Evolutionary conservation across 2,797 vertebrate species (phyloP).

Genomic region (Eutrigla gurnardus): DNA sequence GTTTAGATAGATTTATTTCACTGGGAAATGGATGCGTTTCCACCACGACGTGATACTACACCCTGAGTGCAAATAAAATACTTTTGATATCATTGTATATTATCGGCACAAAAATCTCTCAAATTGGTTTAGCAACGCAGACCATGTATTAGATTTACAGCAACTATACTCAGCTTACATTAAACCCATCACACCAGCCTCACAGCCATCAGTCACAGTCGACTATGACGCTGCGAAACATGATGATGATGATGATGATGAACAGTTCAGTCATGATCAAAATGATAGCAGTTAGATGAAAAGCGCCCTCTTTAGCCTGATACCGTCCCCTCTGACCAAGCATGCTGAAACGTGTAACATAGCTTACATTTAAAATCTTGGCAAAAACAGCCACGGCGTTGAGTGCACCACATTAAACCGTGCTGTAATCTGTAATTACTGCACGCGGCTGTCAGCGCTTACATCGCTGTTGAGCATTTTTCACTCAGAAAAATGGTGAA

Average conservation of each 20-base stretch:
- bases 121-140: slow-evolving; percentile 3
- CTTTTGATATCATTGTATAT: slow-evolving; percentile 2
- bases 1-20: background rate
- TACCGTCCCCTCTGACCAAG: slow-evolving; percentile 27
- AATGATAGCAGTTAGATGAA: slow-evolving; percentile 1
- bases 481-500: slow-evolving; percentile 18
- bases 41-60: background rate
- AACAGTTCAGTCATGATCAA: slow-evolving; percentile 8
- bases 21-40: background rate
- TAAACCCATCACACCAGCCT: slow-evolving; percentile 5
- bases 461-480: slow-evolving; percentile 28
- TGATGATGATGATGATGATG: background rate
- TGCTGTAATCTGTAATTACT: slow-evolving; percentile 63
- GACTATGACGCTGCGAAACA: slow-evolving; percentile 15
- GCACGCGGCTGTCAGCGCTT: slow-evolving; percentile 18
- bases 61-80: slow-evolving; percentile 3
- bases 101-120: slow-evolving; percentile 9
- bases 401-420: slow-evolving; percentile 47
- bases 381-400: slow-evolving; percentile 48
- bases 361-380: slow-evolving; percentile 54
- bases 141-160: slow-evolving; percentile 2
- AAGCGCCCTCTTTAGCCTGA: slow-evolving; percentile 10
- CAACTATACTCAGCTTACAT: background rate
- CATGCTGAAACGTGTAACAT: slow-evolving; percentile 27
- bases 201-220: slow-evolving; percentile 1